Conservation (phyloP, 2,797 vertebrate species). For the Hemibagrus guttatus region DNA sequence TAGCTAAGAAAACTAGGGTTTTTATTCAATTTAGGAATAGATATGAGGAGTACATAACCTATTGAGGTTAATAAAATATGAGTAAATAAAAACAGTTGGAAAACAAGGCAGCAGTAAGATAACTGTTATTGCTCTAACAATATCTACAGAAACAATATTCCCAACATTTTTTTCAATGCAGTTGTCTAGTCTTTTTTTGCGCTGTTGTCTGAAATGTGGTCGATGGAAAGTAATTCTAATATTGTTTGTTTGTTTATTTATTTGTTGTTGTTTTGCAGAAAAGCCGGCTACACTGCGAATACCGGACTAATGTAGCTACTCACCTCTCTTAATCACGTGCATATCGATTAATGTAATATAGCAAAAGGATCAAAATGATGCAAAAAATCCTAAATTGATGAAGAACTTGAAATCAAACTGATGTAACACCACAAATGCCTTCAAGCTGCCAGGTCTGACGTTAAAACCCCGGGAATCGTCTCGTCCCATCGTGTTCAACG, state of each 20-base stretch:
- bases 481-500: too few species aligned
- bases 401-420: neutral
- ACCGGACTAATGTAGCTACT: constrained; percentile 28
- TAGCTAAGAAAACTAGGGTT: too few species aligned
- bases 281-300: neutral
- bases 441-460: neutral
- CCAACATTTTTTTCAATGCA: neutral
- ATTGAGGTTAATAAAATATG: too few species aligned
- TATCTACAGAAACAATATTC: neutral
- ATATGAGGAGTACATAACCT: neutral
- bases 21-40: neutral
- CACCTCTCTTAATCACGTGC: constrained; percentile 93
- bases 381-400: neutral
- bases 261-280: neutral
- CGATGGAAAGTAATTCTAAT: neutral
- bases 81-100: too few species aligned
- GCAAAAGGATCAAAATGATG: too few species aligned
- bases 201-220: neutral
- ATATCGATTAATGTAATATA: constrained; percentile 64
- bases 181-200: neutral
- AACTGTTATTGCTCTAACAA: neutral
- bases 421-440: too few species aligned
- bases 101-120: neutral
- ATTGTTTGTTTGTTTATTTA: neutral
- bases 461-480: too few species aligned